Evolutionary conservation across 2,888 invertebrate species (phyloP).

Genomic region (Pardosa pseudoannulata): DNA sequence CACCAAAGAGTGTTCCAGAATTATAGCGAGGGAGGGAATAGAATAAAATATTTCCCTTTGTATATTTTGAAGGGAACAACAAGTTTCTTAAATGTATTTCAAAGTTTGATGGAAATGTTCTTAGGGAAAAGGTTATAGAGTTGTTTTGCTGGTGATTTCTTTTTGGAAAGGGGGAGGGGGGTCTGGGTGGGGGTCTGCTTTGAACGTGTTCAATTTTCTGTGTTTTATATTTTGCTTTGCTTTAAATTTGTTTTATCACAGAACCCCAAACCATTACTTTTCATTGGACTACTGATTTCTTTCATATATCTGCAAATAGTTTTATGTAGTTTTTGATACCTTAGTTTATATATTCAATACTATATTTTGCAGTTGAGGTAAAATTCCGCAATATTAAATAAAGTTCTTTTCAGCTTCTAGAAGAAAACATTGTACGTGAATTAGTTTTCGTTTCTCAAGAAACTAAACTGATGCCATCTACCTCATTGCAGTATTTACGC

Average conservation of each 20-base stretch:
- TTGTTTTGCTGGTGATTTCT: conserved; percentile 1
- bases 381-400: no score
- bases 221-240: conserved; percentile 18
- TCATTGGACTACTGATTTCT: no score
- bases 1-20: not conserved
- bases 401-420: no score
- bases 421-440: no score
- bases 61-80: conserved; percentile 36
- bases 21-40: conserved; percentile 19
- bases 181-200: no score
- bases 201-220: not conserved
- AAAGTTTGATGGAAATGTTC: conserved; percentile 66
- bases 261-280: no score
- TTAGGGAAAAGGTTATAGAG: conserved; percentile 2
- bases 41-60: conserved; percentile 2
- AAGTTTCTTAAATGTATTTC: conserved; percentile 63
- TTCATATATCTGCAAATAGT: not conserved
- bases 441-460: no score
- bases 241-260: not conserved
- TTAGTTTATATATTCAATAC: no score
- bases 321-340: conserved; percentile 24
- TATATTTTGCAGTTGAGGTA: no score
- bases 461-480: no score
- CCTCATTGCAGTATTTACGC: no score
- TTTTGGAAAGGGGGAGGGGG: no score